Evolutionary conservation across 2,888 invertebrate genomes (phyloP), one percentile per base, ranked within the genome.

Genomic region (Drosophila prolongata): DNA sequence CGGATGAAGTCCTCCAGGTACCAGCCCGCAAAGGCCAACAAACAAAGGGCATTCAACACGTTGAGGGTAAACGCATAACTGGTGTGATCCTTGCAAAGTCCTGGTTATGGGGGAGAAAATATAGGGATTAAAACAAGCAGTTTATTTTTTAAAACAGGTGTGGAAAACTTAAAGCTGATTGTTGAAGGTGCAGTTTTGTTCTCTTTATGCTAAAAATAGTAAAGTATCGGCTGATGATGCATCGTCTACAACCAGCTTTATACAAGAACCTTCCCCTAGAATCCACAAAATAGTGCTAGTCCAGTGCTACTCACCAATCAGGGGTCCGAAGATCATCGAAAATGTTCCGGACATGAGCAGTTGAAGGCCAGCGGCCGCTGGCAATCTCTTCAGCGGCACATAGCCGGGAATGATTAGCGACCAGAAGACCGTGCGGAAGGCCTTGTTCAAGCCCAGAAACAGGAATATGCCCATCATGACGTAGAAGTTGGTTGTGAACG

Each of bases 341-440:
- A 95, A 93, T 6, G 95, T 90, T 19, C 95, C 96, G 78, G 95
- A 94, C 59, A 94, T 94, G 1, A 95, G 91, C 35, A 96, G 90
- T 86, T 96, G 95, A 34, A 96, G 92, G 0, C 96, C 96, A 4
- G 95, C 93, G 0, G 96, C 96, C 10, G 95, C 95, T 1, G 96
- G 95, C 62, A 96, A 84, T 69, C 95, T 94, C 66, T 95, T 94
- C 8, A 96, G 84, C 0, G 95, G 94, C 34, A 96, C 95, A 88
- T 96, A 94, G 0, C 94, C 94, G 2, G 96, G 95, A 79, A 96
- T 95, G 13, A 95, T 95, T 13, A 96, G 90, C 0, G 95, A 94
- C 94, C 95, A 95, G 85, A 95, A 96, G 24, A 96, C 95, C 1
- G 95, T 95, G 62, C 95, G 93, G 30, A 96, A 91, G 1, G 95